Percentiles rank a stretch among this genome's conserved stretches.
These are phyloP conservation scores for Geotria australis DNA, from an alignment of 2,797 vertebrate genomes.

Conservation along the genomic window DNA sequence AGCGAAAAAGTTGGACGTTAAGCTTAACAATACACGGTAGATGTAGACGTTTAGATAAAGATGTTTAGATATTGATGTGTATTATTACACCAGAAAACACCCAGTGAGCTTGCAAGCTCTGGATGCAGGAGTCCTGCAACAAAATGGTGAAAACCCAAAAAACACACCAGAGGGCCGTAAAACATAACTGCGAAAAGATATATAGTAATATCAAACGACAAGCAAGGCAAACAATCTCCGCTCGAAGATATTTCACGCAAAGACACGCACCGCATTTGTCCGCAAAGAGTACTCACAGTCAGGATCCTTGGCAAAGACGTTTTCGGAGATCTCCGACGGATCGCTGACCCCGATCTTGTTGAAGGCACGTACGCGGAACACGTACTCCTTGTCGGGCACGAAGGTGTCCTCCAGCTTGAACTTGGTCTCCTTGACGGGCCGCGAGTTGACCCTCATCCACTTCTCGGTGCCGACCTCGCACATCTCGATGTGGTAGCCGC, in stretches of 20 bases:
- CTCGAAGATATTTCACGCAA: too few relatives aligned
- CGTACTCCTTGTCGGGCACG: slow-evolving; percentile 68
- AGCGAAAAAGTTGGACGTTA: background rate
- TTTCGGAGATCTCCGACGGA: slow-evolving; percentile 86
- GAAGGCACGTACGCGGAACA: slow-evolving; percentile 68
- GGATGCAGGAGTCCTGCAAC: too few relatives aligned
- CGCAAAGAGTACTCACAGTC: slow-evolving; percentile 31
- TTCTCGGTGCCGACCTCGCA: slow-evolving; percentile 79
- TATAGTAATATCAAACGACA: too few relatives aligned
- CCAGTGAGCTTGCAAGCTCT: too few relatives aligned
- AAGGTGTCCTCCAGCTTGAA: slow-evolving; percentile 59
- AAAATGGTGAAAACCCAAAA: background rate
- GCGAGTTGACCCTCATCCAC: slow-evolving; percentile 91
- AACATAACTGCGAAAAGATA: too few relatives aligned
- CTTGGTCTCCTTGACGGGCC: slow-evolving; percentile 82
- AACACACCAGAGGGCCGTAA: too few relatives aligned
- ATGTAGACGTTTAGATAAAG: too few relatives aligned
- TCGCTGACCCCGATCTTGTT: slow-evolving; percentile 62
- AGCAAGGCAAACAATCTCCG: too few relatives aligned
- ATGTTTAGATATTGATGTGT: too few relatives aligned
- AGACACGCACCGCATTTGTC: background rate
- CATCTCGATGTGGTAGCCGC: slow-evolving; percentile 75
- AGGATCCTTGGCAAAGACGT: slow-evolving; percentile 62
- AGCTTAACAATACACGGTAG: background rate
- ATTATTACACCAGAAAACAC: too few relatives aligned